Conservation (phyloP, 2,113 vertebrate species). For the Catharus fuscescens region DNA sequence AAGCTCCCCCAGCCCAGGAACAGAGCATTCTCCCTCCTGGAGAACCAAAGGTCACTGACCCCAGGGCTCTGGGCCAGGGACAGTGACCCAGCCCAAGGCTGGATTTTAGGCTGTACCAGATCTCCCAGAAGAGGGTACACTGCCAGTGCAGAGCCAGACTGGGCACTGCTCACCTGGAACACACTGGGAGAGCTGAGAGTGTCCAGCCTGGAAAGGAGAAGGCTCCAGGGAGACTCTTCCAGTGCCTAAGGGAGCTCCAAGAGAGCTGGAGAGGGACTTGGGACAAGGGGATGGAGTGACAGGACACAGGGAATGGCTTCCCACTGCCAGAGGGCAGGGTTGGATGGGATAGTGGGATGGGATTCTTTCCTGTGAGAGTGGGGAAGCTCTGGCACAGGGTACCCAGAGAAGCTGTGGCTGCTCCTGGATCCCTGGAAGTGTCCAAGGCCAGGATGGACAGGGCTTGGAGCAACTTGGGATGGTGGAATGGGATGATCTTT, state of each 20-base stretch:
- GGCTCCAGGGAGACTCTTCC: background rate
- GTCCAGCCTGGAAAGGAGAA: background rate
- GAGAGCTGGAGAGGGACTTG: background rate
- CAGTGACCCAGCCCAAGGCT: background rate
- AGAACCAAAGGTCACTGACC: background rate
- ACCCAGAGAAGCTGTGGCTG: background rate
- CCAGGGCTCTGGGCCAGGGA: background rate
- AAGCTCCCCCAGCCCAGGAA: background rate
- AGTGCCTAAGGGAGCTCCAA: background rate
- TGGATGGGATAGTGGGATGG: rapidly evolving
- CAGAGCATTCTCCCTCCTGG: rapidly evolving
- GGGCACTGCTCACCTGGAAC: background rate
- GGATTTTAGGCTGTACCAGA: background rate
- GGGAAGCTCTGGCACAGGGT: background rate
- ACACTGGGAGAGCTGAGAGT: background rate
- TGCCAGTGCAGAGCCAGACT: background rate
- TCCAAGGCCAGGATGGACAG: rapidly evolving
- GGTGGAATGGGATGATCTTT: background rate
- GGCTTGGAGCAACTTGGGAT: rapidly evolving
- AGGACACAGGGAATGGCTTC: background rate
- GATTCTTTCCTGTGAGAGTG: background rate
- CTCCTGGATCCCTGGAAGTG: background rate
- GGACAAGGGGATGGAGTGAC: background rate
- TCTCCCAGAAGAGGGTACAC: background rate
- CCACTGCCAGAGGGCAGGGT: rapidly evolving